Percentiles rank a stretch among this genome's conserved stretches.
These are phyloP conservation scores for Hoplostethus mediterraneus DNA, from an alignment of 2,797 vertebrate species.

Conservation along the genomic window DNA sequence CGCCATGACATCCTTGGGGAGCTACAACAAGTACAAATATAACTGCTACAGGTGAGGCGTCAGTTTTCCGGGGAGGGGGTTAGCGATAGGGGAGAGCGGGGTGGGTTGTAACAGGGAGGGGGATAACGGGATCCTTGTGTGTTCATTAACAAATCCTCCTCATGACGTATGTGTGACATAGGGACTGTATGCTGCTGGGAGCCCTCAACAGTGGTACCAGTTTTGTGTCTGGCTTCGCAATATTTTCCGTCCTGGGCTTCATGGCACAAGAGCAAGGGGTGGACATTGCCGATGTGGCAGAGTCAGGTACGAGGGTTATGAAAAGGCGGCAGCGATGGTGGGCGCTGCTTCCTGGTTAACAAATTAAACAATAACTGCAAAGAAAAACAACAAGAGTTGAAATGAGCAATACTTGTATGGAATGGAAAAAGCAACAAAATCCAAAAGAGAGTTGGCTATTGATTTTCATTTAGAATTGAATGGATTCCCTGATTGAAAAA, in stretches of 20 bases:
- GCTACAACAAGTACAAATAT: constrained; percentile 99
- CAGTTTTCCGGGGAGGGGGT: constrained; percentile 78
- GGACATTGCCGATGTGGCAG: constrained; percentile 99
- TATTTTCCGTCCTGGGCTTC: constrained; percentile 99
- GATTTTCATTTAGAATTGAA: constrained; percentile 50
- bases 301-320: constrained; percentile 98
- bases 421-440: constrained; percentile 57
- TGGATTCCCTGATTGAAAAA: constrained; percentile 39
- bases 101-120: constrained; percentile 45
- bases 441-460: constrained; percentile 45
- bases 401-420: constrained; percentile 1
- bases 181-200: constrained; percentile 99
- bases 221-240: constrained; percentile 99
- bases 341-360: constrained; percentile 91
- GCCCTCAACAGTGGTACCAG: constrained; percentile 99
- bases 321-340: constrained; percentile 95
- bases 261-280: constrained; percentile 99
- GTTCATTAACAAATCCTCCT: constrained; percentile 98
- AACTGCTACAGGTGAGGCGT: constrained; percentile 99
- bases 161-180: constrained; percentile 99
- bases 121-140: constrained; percentile 88
- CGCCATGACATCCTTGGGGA: constrained; percentile 99
- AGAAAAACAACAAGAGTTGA: constrained; percentile 62
- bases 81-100: constrained; percentile 44
- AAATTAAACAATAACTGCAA: constrained; percentile 73